Conservation (phyloP, 1,140 invertebrate genomes). For the Drosophila ananassae region DNA sequence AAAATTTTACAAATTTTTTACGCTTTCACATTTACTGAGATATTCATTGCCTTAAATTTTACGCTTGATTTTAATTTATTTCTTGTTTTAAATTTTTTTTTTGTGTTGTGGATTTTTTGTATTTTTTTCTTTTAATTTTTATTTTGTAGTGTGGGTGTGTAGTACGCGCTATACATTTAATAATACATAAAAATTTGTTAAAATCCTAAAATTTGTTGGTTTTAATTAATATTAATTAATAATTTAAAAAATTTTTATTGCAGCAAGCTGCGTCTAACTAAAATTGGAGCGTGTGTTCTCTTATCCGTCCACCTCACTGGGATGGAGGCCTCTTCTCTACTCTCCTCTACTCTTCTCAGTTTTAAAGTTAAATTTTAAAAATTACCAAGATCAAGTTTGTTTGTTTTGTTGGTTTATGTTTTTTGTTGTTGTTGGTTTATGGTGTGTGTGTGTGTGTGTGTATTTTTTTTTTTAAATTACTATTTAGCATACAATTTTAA, state of each 20-base stretch:
- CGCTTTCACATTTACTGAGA: slow-evolving; percentile 82
- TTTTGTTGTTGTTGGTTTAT: background rate
- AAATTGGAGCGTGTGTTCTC: slow-evolving; percentile 71
- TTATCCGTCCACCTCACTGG: slow-evolving; percentile 12
- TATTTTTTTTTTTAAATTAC: slow-evolving; percentile 48
- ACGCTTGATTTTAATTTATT: slow-evolving; percentile 50
- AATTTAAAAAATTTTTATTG: slow-evolving; percentile 77
- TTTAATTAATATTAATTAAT: slow-evolving; percentile 83
- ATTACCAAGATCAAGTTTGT: slow-evolving; percentile 78
- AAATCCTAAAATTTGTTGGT: slow-evolving; percentile 83
- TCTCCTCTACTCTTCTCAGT: slow-evolving; percentile 18
- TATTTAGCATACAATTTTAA: slow-evolving; percentile 72
- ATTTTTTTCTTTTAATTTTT: slow-evolving; percentile 29
- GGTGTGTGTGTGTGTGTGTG: slow-evolving; percentile 35
- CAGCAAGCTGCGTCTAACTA: slow-evolving; percentile 82
- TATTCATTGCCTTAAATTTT: slow-evolving; percentile 77
- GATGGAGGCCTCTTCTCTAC: slow-evolving; percentile 14
- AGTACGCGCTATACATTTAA: slow-evolving; percentile 80
- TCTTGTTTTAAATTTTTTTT: slow-evolving; percentile 16
- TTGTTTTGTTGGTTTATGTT: slow-evolving; percentile 50
- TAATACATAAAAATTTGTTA: slow-evolving; percentile 82
- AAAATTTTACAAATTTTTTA: slow-evolving; percentile 83
- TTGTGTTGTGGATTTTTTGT: slow-evolving; percentile 49
- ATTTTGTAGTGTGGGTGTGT: slow-evolving; percentile 40
- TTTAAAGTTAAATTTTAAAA: slow-evolving; percentile 75